Evolutionary conservation across 2,888 invertebrate genomes (phyloP).

Genomic region (Amiota communis): DNA sequence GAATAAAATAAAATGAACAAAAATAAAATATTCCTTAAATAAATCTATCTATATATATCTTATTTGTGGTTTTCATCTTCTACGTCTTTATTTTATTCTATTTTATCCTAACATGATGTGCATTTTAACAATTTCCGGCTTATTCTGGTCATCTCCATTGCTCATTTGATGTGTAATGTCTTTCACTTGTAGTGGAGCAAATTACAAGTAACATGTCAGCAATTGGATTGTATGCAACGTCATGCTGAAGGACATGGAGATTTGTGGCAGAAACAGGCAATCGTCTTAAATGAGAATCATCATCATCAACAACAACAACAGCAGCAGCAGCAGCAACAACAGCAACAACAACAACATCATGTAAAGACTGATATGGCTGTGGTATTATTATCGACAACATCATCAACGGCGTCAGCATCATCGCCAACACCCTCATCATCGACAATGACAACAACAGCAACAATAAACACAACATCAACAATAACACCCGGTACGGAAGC

Average conservation of each 20-base stretch:
- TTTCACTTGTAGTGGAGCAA: constrained; percentile 67
- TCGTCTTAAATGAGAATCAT: constrained; percentile 70
- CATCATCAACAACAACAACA: constrained; percentile 43
- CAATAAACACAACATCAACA: constrained; percentile 36
- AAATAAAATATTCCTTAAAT: no score
- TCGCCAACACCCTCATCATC: constrained; percentile 45
- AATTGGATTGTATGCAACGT: constrained; percentile 73
- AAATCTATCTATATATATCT: no score
- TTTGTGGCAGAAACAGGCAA: constrained; percentile 73
- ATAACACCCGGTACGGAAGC: constrained; percentile 31
- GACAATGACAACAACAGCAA: constrained; percentile 42
- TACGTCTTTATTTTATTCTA: no score
- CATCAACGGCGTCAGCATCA: constrained; percentile 40
- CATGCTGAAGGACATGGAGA: constrained; percentile 73
- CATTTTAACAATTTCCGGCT: neutral
- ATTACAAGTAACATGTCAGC: constrained; percentile 72
- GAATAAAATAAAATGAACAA: no score
- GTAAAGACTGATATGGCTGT: constrained; percentile 46
- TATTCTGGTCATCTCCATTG: neutral
- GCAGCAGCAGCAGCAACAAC: constrained; percentile 33
- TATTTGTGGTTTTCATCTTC: no score
- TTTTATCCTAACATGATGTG: neutral
- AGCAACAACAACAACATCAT: constrained; percentile 52
- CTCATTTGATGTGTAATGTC: neutral
- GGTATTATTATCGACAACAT: constrained; percentile 44